Evolutionary conservation across 2,888 invertebrate genomes (phyloP).

Genomic region (Heterodera filipjevi): DNA sequence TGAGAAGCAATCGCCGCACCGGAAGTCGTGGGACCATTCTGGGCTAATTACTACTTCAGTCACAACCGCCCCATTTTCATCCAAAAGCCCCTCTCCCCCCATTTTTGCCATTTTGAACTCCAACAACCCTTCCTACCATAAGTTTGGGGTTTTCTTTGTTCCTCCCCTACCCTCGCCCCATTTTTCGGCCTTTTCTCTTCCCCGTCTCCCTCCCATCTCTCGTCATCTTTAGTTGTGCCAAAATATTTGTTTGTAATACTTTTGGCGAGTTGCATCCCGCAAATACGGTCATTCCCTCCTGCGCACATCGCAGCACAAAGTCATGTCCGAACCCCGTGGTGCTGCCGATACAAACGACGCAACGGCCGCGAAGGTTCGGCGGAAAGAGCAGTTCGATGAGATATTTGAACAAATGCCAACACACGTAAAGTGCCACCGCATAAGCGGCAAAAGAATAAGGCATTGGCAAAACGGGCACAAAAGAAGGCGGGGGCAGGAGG

Average conservation of each 20-base stretch:
- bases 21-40: no score
- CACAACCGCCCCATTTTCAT: no score
- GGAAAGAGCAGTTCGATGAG: slow-evolving; percentile 17
- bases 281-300: slow-evolving; percentile 48
- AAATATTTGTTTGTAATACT: no score
- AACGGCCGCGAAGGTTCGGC: slow-evolving; percentile 17
- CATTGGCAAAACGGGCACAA: not conserved
- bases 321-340: slow-evolving; percentile 42
- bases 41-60: no score
- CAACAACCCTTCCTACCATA: no score
- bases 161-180: not conserved
- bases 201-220: no score
- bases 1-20: no score
- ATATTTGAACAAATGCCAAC: slow-evolving; percentile 5
- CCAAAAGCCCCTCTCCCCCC: no score
- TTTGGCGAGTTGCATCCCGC: slow-evolving; percentile 42
- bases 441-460: not conserved
- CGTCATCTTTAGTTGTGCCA: no score
- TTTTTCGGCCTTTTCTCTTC: no score
- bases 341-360: slow-evolving; percentile 16
- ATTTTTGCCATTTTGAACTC: no score
- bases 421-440: not conserved
- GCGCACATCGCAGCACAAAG: slow-evolving; percentile 40
- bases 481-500: not conserved
- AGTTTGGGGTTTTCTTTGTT: no score